Conservation (phyloP, 1,140 invertebrate species). For the Drosophila grimshawi region DNA sequence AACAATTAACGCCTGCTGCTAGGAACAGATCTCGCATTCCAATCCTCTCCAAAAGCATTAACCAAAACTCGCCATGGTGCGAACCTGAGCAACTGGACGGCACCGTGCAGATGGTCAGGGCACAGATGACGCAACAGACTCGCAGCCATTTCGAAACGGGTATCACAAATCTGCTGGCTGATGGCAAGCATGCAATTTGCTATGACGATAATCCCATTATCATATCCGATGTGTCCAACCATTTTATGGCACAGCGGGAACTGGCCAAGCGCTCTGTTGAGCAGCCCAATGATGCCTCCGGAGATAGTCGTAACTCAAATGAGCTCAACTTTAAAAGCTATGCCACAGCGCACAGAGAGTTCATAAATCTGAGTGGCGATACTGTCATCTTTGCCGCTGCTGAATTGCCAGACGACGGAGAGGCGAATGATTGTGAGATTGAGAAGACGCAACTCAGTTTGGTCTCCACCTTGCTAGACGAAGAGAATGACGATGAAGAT, state of each 20-base stretch:
- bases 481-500: slow-evolving; percentile 28
- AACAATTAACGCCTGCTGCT: background rate
- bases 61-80: slow-evolving; percentile 1
- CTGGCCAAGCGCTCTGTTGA: slow-evolving; percentile 6
- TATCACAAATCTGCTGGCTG: background rate
- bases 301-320: slow-evolving; percentile 34
- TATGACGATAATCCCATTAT: slow-evolving; percentile 57
- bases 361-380: slow-evolving; percentile 56
- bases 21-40: slow-evolving; percentile 29
- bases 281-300: slow-evolving; percentile 10
- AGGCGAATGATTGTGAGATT: slow-evolving; percentile 30
- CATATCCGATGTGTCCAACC: slow-evolving; percentile 62
- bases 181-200: background rate
- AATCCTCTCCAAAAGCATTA: slow-evolving; percentile 1
- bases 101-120: slow-evolving; percentile 39
- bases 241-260: slow-evolving; percentile 41
- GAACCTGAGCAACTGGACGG: slow-evolving; percentile 30
- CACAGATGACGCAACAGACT: slow-evolving; percentile 21
- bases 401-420: slow-evolving; percentile 1
- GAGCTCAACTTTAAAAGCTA: slow-evolving; percentile 50
- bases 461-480: slow-evolving; percentile 62
- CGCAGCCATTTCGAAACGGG: slow-evolving; percentile 8
- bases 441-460: slow-evolving; percentile 60
- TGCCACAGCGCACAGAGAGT: slow-evolving; percentile 35
- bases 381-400: slow-evolving; percentile 43